Evolutionary conservation across 2,113 vertebrate species (phyloP), one percentile per base, ranked within the genome.

Genomic region (Panthera tigris): DNA sequence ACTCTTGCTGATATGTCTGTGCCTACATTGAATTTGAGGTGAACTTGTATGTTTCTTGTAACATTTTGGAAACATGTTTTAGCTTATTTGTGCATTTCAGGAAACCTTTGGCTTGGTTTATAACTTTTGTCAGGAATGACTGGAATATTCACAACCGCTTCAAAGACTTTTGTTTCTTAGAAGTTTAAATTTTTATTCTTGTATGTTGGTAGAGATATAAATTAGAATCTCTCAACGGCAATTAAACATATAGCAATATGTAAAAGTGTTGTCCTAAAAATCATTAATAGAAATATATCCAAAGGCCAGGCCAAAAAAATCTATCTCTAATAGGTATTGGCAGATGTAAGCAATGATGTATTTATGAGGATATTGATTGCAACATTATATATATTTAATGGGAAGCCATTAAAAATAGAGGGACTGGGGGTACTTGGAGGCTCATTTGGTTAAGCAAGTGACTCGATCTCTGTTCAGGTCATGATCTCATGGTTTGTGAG

Each of bases 221-320:
- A 45, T 80, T 96, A 39, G 3, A 78, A 92, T 36, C 36, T 87
- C 13, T 85, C 13, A 31, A 89, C 16, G 82, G 74, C 15, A 95
- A 23, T 66, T 81, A 71, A 71, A 83, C 27, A 82, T 69, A 48
- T 82, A 52, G 14, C 29, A 89, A 89, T 78, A 94, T 41, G 48
- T 91, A 31, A 95, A 90, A 79, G 39, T 63, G 39, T 63, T 93
- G 69, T 18, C n/a, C 52, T 39, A 89, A 65, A 92, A 96, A 79
- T 96, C 83, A 21, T 89, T 74, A 36, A 85, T 55, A 92, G 25
- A 79, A 86, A 85, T 91, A 48, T 71, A 91, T 95, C 15, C 82
- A 33, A 23, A 89, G 52, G 33, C 65, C 50, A 71, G 63, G 7
- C 16, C 50, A 23, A 52, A 76, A 91, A 57, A 69, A 88, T 33